Evolutionary conservation across 2,888 invertebrate species (phyloP).

Genomic region (Diarsia mendica): DNA sequence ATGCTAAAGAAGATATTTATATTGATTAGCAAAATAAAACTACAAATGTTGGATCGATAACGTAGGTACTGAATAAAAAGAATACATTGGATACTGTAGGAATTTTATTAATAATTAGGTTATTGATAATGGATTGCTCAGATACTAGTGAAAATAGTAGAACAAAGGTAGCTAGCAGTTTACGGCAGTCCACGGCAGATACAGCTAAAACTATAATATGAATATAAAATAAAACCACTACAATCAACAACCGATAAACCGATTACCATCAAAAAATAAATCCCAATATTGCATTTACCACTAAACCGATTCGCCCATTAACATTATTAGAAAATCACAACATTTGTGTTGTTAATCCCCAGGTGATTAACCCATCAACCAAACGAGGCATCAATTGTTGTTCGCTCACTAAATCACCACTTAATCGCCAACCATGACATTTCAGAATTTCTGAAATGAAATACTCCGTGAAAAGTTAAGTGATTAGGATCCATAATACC

Average conservation of each 20-base stretch:
- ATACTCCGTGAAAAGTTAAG: slow-evolving; percentile 64
- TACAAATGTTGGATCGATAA: no score
- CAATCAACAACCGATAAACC: background rate
- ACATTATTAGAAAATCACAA: slow-evolving; percentile 42
- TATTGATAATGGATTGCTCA: no score
- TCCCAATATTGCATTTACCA: slow-evolving; percentile 18
- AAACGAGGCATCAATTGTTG: slow-evolving; percentile 54
- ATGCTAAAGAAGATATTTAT: no score
- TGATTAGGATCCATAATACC: slow-evolving; percentile 62
- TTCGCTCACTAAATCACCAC: slow-evolving; percentile 49
- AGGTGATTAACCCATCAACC: slow-evolving; percentile 53
- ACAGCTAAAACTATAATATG: no score
- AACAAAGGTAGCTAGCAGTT: no score
- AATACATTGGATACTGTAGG: no score
- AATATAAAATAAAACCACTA: background rate
- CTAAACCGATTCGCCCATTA: slow-evolving; percentile 46
- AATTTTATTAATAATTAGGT: no score
- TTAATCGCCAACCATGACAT: slow-evolving; percentile 62
- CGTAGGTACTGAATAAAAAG: no score
- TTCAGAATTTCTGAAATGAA: slow-evolving; percentile 59
- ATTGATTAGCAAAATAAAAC: no score
- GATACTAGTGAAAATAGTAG: no score
- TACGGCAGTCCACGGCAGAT: no score
- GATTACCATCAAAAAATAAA: slow-evolving; percentile 22
- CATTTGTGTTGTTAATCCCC: slow-evolving; percentile 33